Percentiles rank a stretch among this genome's conserved stretches.
These are phyloP conservation scores for Enoplosus armatus DNA, from an alignment of 2,797 vertebrate species.

Conservation along the genomic window DNA sequence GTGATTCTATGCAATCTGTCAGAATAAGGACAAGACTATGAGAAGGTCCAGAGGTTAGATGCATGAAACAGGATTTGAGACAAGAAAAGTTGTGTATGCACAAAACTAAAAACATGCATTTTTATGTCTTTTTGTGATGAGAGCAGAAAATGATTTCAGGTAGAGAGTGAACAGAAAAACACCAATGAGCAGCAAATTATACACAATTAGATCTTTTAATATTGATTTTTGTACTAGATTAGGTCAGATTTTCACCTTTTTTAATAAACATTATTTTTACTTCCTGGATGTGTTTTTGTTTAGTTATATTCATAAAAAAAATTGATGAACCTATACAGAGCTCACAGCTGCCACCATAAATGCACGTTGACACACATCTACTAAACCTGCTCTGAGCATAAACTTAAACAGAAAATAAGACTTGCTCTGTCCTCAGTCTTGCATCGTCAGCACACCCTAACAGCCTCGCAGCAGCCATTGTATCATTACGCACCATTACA, in stretches of 20 bases:
- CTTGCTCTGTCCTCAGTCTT: conserved; percentile 10
- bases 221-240: neutral
- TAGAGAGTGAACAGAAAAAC: neutral
- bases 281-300: neutral
- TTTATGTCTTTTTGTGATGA: neutral
- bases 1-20: neutral
- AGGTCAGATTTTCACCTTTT: neutral
- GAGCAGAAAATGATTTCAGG: neutral
- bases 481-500: conserved; percentile 60
- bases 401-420: conserved; percentile 49
- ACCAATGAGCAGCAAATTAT: neutral
- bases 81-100: too few species aligned
- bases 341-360: neutral
- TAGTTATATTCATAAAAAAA: too few species aligned
- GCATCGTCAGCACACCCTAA: conserved; percentile 63
- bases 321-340: neutral
- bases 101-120: neutral
- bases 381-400: conserved; percentile 22
- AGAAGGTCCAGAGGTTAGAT: neutral
- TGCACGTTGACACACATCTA: neutral
- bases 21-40: neutral
- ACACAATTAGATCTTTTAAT: neutral
- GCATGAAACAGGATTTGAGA: neutral
- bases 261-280: neutral
- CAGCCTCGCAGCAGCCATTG: conserved; percentile 59